phyloP scores from a whole-genome alignment of 2,888 invertebrate genomes.

The Drosophila lacicola region DNA sequence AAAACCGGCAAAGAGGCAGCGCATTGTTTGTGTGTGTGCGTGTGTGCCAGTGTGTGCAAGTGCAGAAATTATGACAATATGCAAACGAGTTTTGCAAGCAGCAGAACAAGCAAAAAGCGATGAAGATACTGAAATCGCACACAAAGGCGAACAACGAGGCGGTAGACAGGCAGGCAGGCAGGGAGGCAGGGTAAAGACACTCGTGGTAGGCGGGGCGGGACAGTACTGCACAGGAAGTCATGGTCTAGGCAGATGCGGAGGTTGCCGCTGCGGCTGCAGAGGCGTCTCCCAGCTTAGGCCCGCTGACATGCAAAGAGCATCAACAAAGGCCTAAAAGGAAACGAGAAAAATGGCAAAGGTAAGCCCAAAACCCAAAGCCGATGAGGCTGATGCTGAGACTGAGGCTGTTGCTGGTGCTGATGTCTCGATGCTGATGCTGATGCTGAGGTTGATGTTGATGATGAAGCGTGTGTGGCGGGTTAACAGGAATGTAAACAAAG shows the following conservation, averaged over 20 bases:
- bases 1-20: constrained; percentile 46
- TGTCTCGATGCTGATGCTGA: constrained; percentile 2
- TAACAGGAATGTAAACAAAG: constrained; percentile 69
- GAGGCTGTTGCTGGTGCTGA: neutral
- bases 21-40: constrained; percentile 13
- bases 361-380: constrained; percentile 40
- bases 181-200: constrained; percentile 29
- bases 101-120: constrained; percentile 49
- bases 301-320: constrained; percentile 73
- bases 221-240: constrained; percentile 54
- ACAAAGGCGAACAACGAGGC: constrained; percentile 69
- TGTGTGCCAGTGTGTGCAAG: constrained; percentile 37
- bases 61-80: constrained; percentile 81
- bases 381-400: constrained; percentile 1
- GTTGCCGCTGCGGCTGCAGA: constrained; percentile 46
- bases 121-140: constrained; percentile 62
- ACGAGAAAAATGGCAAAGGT: constrained; percentile 55
- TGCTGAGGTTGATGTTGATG: constrained; percentile 9
- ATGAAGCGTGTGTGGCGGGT: constrained; percentile 44
- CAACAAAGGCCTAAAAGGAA: constrained; percentile 53
- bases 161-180: constrained; percentile 39
- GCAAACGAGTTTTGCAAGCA: constrained; percentile 76
- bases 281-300: constrained; percentile 64
- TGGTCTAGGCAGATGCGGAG: constrained; percentile 59
- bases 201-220: constrained; percentile 29